Evolutionary conservation across 2,888 invertebrate genomes (phyloP), one percentile per base, ranked within the genome.

Genomic region (Tyria jacobaeae): DNA sequence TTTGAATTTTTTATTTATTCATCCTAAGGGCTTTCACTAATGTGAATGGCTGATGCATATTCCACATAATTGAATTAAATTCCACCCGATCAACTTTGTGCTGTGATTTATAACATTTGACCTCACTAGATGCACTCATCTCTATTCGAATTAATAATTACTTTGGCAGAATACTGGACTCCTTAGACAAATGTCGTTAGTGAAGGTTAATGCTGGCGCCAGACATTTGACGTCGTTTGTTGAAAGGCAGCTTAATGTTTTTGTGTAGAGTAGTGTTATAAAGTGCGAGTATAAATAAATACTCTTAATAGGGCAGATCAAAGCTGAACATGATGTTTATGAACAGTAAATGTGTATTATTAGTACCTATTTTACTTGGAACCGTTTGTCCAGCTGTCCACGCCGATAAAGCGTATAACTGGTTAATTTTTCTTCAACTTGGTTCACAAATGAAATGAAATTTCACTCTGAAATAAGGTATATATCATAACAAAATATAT

Each of bases 111-210:
- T 44, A 21, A 21, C 10, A 44, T 41, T 21, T 44, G 41, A 21
- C 21, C 41, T 21, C 35, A 44, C 10, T 10, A 44, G 17, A 44
- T 44, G 41, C 17, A 44, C 0, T 44, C 57, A 54, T n/a, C 68
- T 70, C 62, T 70, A 73, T 73, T 72, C 70, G 54, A 71, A 73
- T 73, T 57, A 41, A 31, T 70, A 70, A 73, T 72, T 64, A 68
- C 52, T 68, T 73, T 72, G 72, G 72, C 72, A 73, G 70, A 70
- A 73, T 64, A 17, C 57, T 55, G 60, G 49, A 72, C 68, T 70
- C 65, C 62, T 62, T 62, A 39, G 54, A 34, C 44, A 50, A 1
- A 56, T 56, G 27, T 35, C 34, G 25, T 24, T 21, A 48, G 25
- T 35, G 21, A 47, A 48, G 24, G 41, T 10, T 44, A 44, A 17